Evolutionary conservation across 2,113 vertebrate genomes (phyloP), one percentile per base, ranked within the genome.

Genomic region (Romanogobio albipinnatus): DNA sequence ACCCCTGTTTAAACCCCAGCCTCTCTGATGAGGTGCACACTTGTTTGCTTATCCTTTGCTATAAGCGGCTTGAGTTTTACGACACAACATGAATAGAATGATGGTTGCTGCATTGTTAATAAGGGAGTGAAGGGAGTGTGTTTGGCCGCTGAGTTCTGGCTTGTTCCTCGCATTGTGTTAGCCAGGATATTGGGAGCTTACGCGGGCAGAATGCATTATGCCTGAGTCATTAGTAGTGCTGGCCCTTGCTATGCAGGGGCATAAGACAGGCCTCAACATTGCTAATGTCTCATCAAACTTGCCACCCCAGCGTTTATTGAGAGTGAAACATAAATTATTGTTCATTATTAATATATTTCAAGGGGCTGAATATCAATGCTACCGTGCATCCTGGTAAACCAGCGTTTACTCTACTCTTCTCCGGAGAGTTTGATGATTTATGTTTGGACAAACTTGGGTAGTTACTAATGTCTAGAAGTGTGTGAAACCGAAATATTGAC

Each of bases 331-430:
- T 66, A 78, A 15, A 70, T 90, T 87, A 91, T 93, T 92, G 82
- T 86, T 90, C 88, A 88, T 89, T 88, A 90, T 91, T 90, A 90
- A 87, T 39, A 14, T 56, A 56, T 84, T 84, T 82, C 76, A 85
- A 78, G 88, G 85, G 86, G 36, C 78, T 87, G 85, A 87, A 90
- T 88, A 86, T 89, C 83, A 89, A 87, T 85, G 76, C 64, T 86
- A 84, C 76, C 86, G 85, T 81, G 73, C 70, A 22, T 71, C n/a
- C 17, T 45, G 26, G n/a, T 47, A 47, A 29, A 80, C 77, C 4
- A 47, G 7, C 0, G 1, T 29, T 53, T 76, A 11, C 2, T 22
- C 33, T 70, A 22, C 1, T 22, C 36, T 70, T 70, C 36, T 43
- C 66, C 4, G 9, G 17, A 70, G 66, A 76, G 51, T 56, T 36